Base-by-base conservation (phyloP, 1,140 invertebrate genomes). In the Ceratina calcarata region DNA sequence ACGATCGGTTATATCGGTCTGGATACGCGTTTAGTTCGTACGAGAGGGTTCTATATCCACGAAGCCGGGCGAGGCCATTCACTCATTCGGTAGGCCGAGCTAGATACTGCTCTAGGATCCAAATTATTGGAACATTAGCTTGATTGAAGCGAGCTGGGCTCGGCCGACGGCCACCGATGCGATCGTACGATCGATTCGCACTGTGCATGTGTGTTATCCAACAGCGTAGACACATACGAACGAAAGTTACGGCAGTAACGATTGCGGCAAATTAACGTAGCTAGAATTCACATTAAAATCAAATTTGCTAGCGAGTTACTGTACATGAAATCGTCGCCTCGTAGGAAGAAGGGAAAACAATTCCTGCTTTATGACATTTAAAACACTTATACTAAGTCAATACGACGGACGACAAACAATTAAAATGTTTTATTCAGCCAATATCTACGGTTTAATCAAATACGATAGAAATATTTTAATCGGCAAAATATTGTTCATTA, bases 91-190 rank as follows among this genome's bases (percentile, higher is more conserved):
- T 89, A 88, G 85, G 66, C 74, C 74, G 79, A 81, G 57, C 81
- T 76, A 87, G 89, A 86, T 45, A 83, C 72, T 87, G 64, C 58
- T 45, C 37, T 45, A 73, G 81, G 77, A 78, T 88, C 87, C 88
- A 82, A 92, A 92, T 92, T 92, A 92, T 91, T 89, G 85, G 88
- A 92, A 91, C 91, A 93, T 93, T 92, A 92, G 90, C 89, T 89
- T 93, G 91, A 93, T 93, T 93, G 90, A 87, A 92, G 83, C 76
- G 83, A 89, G 87, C 73, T 91, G 91, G 91, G 90, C 87, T 85
- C 81, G 91, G 91, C 90, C 71, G 37, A 45, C 37, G 37, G 37
- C 37, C 37, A 45, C 37, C 10, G 37, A 45, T 45, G 37, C 73
- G 80, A 86, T 87, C 78, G 78, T 55, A 10, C 13, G 67, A 80